A percentile compares a stretch with the other conserved stretches of the same genome.
Evolutionary conservation across 2,797 vertebrate species (phyloP).

Genomic region (Gymnoscopelus braueri): DNA sequence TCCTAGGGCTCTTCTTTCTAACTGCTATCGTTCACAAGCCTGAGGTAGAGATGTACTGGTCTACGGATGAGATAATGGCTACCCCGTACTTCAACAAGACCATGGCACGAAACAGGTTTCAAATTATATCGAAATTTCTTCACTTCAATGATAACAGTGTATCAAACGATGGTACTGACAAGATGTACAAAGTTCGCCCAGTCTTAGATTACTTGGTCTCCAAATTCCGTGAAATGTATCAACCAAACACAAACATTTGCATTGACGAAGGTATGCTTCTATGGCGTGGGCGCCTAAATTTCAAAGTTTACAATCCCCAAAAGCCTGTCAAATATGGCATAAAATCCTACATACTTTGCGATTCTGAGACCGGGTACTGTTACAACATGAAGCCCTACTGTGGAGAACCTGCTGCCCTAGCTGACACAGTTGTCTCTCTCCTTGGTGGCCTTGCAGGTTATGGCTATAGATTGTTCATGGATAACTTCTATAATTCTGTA

Average conservation of each 20-base stretch:
- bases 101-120: conserved; percentile 1
- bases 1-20: not conserved
- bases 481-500: not conserved
- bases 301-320: conserved; percentile 4
- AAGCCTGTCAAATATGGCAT: conserved; percentile 7
- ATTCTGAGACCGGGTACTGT: conserved; percentile 6
- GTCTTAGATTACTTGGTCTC: conserved; percentile 1
- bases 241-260: not conserved
- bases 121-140: not conserved
- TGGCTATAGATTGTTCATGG: not conserved
- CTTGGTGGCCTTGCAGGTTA: not conserved
- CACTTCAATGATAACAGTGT: not conserved
- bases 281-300: not conserved
- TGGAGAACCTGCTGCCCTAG: not conserved
- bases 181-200: not conserved
- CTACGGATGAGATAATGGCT: not conserved
- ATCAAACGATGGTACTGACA: not conserved
- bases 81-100: not conserved
- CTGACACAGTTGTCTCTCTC: not conserved
- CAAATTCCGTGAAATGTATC: not conserved
- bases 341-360: not conserved
- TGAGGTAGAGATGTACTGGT: not conserved
- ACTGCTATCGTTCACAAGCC: not conserved
- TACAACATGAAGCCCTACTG: not conserved
- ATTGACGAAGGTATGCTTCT: not conserved